Base-by-base conservation (phyloP, 2,113 vertebrate species). In the Gila orcuttii region DNA sequence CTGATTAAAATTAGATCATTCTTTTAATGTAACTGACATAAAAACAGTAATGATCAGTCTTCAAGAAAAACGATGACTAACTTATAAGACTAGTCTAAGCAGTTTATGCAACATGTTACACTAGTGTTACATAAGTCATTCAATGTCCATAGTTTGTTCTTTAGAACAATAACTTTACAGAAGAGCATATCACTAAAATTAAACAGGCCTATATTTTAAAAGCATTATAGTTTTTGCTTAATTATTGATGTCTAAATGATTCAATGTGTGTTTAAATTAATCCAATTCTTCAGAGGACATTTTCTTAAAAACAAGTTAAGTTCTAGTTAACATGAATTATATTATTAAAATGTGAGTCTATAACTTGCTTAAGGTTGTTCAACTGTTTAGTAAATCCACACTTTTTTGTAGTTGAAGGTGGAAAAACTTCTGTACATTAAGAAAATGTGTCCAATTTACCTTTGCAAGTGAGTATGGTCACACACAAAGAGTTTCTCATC, bases 401-500 rank as follows among this genome's bases (percentile, higher is more conserved):
- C 39, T 39, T 77, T 17, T 55, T 55, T 28, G 7, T 77, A 55
- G 45, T 31, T 31, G 17, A 31, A 23, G 52, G 33, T 60, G 55
- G 12, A 39, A 23, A 36, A 57, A 57, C 19, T 78, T 31, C 52
- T 36, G 52, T 21, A 78, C 9, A 59, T 78, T 23, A 33, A 36
- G 76, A 57, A 78, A 62, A 79, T 79, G 23, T 62, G 33, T 62
- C 36, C 23, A 45, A 28, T 42, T 62, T 45, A 25, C 3, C 10
- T 33, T 55, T 66, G 21, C 47, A 47, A 59, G 8, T 25, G 31
- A 42, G 6, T 33, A 17, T 77, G 7, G 9, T 42, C 55, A 33
- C n/a, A 55, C 62, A 19, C 47, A 23, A 62, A 79, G 6, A 60
- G 31, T 55, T 82, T 28, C 55, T 21, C 66, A 85, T 85, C 75